Percentiles rank a stretch among this genome's conserved stretches.
Conservation (phyloP, 2,113 vertebrate species). For the Gracilinanus agilis region DNA sequence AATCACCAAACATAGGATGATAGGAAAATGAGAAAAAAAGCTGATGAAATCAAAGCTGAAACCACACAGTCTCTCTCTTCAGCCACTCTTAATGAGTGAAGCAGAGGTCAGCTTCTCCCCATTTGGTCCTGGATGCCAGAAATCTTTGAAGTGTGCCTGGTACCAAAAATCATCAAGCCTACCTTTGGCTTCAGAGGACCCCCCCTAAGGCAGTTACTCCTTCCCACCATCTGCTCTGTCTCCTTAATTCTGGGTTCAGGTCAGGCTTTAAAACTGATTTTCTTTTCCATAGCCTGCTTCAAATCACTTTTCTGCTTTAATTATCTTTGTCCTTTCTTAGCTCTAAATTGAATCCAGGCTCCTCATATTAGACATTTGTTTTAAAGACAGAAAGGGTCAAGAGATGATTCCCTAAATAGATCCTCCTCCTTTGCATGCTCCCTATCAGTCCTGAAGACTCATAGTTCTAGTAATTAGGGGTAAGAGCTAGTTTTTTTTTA, state of each 20-base stretch:
- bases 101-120: background rate
- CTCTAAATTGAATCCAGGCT: no score
- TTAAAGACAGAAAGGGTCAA: background rate
- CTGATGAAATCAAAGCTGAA: background rate
- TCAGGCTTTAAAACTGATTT: background rate
- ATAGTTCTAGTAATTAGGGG: background rate
- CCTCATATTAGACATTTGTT: background rate
- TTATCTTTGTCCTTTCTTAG: background rate
- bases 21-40: background rate
- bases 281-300: background rate
- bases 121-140: background rate
- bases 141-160: background rate
- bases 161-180: background rate
- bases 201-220: background rate
- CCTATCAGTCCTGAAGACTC: background rate
- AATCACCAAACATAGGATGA: background rate
- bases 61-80: background rate
- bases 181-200: background rate
- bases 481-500: background rate
- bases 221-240: background rate
- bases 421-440: background rate
- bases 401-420: background rate
- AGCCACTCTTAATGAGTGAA: background rate
- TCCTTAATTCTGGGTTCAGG: background rate
- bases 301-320: background rate